phyloP scores from a whole-genome alignment of 2,113 vertebrate species.

The Ceratotherium simum region DNA sequence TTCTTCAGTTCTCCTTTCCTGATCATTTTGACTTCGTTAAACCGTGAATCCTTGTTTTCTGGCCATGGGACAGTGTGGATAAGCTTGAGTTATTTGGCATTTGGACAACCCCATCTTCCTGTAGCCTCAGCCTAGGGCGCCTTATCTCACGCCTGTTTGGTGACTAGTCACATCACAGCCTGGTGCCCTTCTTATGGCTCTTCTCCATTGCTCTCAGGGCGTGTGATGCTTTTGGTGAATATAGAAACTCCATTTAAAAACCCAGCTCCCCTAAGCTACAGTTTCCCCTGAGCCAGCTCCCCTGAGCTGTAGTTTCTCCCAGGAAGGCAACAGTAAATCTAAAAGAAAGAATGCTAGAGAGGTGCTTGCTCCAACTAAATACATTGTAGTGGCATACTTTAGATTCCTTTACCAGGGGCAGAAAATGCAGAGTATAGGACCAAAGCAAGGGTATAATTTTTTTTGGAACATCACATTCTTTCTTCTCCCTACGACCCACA shows the following conservation, averaged over 20 bases:
- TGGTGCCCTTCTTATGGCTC: background rate
- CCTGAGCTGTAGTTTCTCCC: background rate
- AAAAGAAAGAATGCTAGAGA: background rate
- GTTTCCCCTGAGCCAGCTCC: background rate
- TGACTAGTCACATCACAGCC: background rate
- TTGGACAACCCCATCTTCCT: background rate
- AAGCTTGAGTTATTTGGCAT: background rate
- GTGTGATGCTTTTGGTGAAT: background rate
- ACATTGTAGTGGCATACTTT: constrained; percentile 29
- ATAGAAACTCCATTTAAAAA: background rate
- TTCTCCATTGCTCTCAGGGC: background rate
- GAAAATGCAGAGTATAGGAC: constrained; percentile 7
- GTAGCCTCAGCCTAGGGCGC: background rate
- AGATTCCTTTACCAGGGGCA: constrained; percentile 35
- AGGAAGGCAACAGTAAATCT: background rate
- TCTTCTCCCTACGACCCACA: constrained; percentile 49
- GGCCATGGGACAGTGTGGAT: no score
- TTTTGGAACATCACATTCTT: constrained; percentile 41
- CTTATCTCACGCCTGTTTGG: background rate
- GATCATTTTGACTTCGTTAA: background rate
- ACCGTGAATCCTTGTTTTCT: background rate
- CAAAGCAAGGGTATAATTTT: constrained; percentile 54
- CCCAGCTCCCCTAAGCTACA: background rate
- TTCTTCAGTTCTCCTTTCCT: background rate
- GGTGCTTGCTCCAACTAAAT: constrained; percentile 27